Evolutionary conservation across 1,140 invertebrate species (phyloP), one percentile per base, ranked within the genome.

Genomic region (Pachypsylla venusta): DNA sequence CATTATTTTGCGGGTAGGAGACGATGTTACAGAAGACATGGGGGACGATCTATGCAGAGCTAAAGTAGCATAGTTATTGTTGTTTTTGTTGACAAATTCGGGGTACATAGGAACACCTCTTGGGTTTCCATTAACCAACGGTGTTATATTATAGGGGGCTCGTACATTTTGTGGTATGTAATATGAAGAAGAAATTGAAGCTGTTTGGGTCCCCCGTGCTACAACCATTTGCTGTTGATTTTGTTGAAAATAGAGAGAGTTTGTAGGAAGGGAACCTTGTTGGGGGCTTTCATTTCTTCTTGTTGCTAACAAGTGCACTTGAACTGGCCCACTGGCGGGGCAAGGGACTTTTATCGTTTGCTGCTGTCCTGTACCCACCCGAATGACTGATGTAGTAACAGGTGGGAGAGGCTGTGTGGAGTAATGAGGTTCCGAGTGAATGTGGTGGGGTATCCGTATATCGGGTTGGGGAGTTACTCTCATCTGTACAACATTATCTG

Each of bases 21-120:
- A 72, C 66, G 69, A 71, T 67, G 71, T 70, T 68, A 58, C 67
- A 68, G 40, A 70, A 56, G 70, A 65, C 53, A 71, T 64, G 53
- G 68, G 56, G 12, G 61, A 39, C 1, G 54, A 35, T 48, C 53
- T 19, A 24, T 54, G 58, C 13, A 40, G 58, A 26, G 48, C 57
- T 13, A n/a, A 26, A 13, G 61, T 54, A 54, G 54, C 59, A n/a
- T 58, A 48, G 39, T 53, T 61, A 25, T 40, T 58, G 19, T 24
- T 60, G 19, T 20, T 56, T 10, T 56, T 56, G n/a, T 16, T 30
- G 14, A 2, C 24, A 25, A 40, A 25, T 2, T 58, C 35, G 5
- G 35, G 48, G 26, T 12, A 22, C 12, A 24, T 19, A 7, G 19
- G 10, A 25, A 28, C 25, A 35, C 59, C 24, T 40, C 35, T 4